A percentile compares a stretch with the other conserved stretches of the same genome.
Evolutionary conservation across 2,888 invertebrate species (phyloP).

Genomic region (Sesamia inferens): DNA sequence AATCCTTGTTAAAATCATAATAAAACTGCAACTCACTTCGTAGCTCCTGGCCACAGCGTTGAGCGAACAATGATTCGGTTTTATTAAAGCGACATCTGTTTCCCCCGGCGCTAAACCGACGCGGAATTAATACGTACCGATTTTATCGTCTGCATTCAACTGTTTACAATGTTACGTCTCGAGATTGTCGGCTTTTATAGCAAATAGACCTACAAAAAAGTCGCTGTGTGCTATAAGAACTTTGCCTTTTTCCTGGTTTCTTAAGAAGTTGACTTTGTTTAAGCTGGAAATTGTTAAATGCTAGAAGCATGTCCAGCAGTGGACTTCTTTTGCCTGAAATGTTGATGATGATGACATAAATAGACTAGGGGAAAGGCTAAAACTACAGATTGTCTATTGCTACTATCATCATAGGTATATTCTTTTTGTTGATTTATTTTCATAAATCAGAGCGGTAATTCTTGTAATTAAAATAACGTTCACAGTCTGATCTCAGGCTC

Average conservation of each 20-base stretch:
- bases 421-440: neutral
- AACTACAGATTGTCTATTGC: neutral
- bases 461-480: too few species aligned
- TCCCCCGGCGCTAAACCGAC: conserved; percentile 63
- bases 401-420: neutral
- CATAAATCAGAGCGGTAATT: neutral
- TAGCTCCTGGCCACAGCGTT: conserved; percentile 61
- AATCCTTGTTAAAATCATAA: neutral
- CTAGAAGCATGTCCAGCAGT: too few species aligned
- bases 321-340: too few species aligned
- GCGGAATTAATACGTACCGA: conserved; percentile 65
- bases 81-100: conserved; percentile 81
- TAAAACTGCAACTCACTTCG: conserved; percentile 42
- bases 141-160: conserved; percentile 47
- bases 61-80: conserved; percentile 81
- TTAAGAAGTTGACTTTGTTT: neutral
- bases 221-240: neutral
- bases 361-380: neutral
- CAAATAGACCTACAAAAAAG: conserved; percentile 1
- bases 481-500: too few species aligned
- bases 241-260: conserved; percentile 5
- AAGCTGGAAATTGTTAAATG: too few species aligned
- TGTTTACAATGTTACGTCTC: conserved; percentile 52
- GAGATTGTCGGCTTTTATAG: conserved; percentile 31
- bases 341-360: too few species aligned